A percentile compares a stretch with the other conserved stretches of the same genome.
Conservation (phyloP, 2,797 vertebrate species). For the Dallia pectoralis region DNA sequence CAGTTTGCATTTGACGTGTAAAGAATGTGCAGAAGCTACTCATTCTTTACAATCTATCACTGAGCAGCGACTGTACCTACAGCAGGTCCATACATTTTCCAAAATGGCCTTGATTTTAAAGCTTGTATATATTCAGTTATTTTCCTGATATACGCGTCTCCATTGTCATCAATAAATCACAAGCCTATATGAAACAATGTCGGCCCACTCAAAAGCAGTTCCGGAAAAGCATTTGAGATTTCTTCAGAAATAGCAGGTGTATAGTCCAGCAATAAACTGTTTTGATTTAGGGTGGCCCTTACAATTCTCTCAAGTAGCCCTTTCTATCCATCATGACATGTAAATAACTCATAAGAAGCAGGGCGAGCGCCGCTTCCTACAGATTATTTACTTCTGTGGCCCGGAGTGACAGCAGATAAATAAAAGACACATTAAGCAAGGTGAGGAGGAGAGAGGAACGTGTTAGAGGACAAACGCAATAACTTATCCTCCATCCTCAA, state of each 20-base stretch:
- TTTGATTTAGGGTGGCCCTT: not conserved
- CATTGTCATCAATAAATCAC: not conserved
- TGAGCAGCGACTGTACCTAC: too few relatives aligned
- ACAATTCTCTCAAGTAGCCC: not conserved
- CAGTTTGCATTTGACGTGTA: too few relatives aligned
- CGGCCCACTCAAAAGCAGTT: not conserved
- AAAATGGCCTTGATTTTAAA: not conserved
- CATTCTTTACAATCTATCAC: too few relatives aligned
- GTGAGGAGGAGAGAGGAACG: not conserved
- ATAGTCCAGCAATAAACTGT: not conserved
- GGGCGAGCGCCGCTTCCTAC: not conserved
- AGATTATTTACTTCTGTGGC: constrained; percentile 25
- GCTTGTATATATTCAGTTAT: not conserved
- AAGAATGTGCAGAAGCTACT: too few relatives aligned
- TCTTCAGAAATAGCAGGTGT: not conserved
- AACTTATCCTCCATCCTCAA: not conserved
- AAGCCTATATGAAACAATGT: not conserved
- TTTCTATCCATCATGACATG: not conserved
- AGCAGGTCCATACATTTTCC: not conserved
- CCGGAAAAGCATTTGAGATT: not conserved
- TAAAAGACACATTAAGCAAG: constrained; percentile 13
- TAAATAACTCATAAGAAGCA: constrained; percentile 44
- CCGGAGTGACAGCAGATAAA: constrained; percentile 30
- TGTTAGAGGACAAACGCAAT: not conserved
- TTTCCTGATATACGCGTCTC: not conserved